Evolutionary conservation across 2,888 invertebrate species (phyloP).

Genomic region (Graphium colonna): DNA sequence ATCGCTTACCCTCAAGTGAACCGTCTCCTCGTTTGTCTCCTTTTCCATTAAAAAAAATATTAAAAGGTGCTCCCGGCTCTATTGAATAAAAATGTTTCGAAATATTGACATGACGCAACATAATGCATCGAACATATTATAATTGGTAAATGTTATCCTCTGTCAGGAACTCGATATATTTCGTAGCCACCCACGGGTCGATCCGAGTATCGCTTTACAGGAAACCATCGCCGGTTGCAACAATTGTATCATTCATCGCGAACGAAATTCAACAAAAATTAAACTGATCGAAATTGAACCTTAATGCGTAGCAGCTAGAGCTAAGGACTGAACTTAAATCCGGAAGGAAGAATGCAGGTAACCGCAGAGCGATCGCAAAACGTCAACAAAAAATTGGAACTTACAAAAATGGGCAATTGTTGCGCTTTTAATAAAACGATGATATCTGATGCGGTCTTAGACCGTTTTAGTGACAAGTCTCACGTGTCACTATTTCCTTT

Average conservation of each 20-base stretch:
- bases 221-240: slow-evolving; percentile 62
- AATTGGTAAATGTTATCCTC: slow-evolving; percentile 29
- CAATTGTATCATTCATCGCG: slow-evolving; percentile 54
- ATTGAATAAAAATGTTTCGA: slow-evolving; percentile 1
- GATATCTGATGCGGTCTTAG: background rate
- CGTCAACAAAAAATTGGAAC: slow-evolving; percentile 7
- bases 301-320: slow-evolving; percentile 25
- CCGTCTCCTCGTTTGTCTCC: no score
- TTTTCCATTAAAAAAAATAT: no score
- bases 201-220: slow-evolving; percentile 64
- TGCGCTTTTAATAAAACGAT: slow-evolving; percentile 13
- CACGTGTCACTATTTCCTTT: background rate
- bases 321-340: background rate
- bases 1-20: no score
- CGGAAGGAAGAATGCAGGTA: slow-evolving; percentile 23
- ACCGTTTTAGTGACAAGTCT: slow-evolving; percentile 1
- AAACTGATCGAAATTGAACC: slow-evolving; percentile 30
- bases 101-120: background rate
- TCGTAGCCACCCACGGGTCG: slow-evolving; percentile 56
- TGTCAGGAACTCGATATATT: slow-evolving; percentile 51
- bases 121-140: slow-evolving; percentile 18
- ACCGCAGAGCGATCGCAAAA: slow-evolving; percentile 23
- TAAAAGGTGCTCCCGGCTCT: no score
- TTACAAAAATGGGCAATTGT: slow-evolving; percentile 13
- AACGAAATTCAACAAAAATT: slow-evolving; percentile 36